Conservation (phyloP, 2,888 invertebrate genomes). For the Cerceris ruficornis region DNA sequence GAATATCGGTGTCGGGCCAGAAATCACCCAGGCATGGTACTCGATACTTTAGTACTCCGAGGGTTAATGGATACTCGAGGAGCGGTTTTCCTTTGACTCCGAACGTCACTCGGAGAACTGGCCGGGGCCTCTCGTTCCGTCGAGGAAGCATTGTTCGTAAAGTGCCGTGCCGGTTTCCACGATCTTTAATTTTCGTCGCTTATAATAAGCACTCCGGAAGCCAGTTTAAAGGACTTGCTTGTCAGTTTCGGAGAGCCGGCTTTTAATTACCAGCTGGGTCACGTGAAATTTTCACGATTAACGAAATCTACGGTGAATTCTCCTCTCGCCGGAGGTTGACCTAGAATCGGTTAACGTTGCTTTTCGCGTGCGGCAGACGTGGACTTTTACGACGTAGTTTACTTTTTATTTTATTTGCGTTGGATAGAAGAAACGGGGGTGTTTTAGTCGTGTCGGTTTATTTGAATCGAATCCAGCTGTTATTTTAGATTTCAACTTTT, state of each 20-base stretch:
- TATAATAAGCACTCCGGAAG: slow-evolving; percentile 42
- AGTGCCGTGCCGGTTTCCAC: slow-evolving; percentile 30
- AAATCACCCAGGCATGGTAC: too few species aligned
- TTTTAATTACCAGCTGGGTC: slow-evolving; percentile 46
- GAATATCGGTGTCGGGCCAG: too few species aligned
- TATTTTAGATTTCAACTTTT: too few species aligned
- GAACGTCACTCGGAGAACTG: too few species aligned
- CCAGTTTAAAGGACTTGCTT: slow-evolving; percentile 35
- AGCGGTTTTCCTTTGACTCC: too few species aligned
- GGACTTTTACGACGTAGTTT: neutral
- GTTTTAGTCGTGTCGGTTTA: too few species aligned
- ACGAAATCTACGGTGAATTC: slow-evolving; percentile 13
- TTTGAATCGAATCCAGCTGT: too few species aligned
- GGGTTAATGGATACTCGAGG: too few species aligned
- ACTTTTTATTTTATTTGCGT: neutral
- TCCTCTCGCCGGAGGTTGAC: neutral
- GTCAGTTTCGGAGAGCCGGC: slow-evolving; percentile 21
- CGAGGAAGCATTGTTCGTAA: slow-evolving; percentile 33
- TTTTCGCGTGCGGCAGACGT: neutral
- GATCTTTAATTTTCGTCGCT: slow-evolving; percentile 47
- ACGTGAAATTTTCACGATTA: slow-evolving; percentile 43
- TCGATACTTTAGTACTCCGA: too few species aligned
- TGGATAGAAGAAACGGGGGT: too few species aligned
- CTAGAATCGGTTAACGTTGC: too few species aligned
- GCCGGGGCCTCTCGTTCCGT: slow-evolving; percentile 1